Evolutionary conservation across 1,140 invertebrate species (phyloP), one percentile per base, ranked within the genome.

Genomic region (Tenebrio molitor): DNA sequence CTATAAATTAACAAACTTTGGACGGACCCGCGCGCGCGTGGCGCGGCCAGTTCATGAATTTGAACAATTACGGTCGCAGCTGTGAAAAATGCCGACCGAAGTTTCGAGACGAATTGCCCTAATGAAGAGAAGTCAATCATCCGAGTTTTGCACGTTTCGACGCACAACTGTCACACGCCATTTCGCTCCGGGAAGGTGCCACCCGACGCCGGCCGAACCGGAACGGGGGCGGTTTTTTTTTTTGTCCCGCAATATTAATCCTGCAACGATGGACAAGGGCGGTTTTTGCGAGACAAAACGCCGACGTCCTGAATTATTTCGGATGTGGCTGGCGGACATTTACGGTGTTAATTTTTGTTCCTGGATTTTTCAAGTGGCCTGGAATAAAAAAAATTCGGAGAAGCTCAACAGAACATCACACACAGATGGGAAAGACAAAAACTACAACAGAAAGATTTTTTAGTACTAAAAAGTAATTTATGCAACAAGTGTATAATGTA

Each of bases 1-100:
- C 71, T 72, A 72, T 72, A 72, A 72, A 72, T 72, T 72, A 72
- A 72, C 71, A 53, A 72, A 72, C 41, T 72, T 67, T 23, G 39
- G 58, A 62, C 69, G n/a, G 33, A 71, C 44, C 41, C 21, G 68
- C 42, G 29, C 19, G 19, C 21, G 68, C 42, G 29, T 33, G 19
- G 39, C 44, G 33, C 41, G 34, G 50, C 41, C 62, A 33, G 69
- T 71, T 64, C 58, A 71, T 46, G 58, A 71, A 71, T 64, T 71
- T 71, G 64, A 71, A 71, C 36, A 46, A 71, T 71, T 65, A 65
- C 58, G 21, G 23, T 15, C 53, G 15, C 69, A 71, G 58, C 58
- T 71, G 69, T 16, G 53, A 71, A 71, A 71, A 71, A 71, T 71
- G 15, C 34, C 36, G 33, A 41, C 41, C 58, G 15, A 44, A 71